phyloP scores from a whole-genome alignment of 1,140 invertebrate species.

The Heliconius eleuchia region DNA sequence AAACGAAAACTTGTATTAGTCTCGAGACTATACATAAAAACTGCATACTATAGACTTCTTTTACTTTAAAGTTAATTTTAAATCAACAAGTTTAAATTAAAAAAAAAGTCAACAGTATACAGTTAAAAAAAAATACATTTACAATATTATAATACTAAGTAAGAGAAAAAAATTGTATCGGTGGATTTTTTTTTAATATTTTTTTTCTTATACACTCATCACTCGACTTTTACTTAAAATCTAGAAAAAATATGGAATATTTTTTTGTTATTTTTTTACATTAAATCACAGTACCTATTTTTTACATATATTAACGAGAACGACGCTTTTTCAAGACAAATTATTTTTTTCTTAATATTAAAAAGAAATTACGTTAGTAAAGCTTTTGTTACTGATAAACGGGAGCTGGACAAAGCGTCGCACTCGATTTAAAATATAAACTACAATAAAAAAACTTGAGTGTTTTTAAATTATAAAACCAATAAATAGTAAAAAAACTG shows the following conservation, averaged over 20 bases:
- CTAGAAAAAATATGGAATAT: constrained; percentile 37
- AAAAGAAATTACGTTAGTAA: constrained; percentile 34
- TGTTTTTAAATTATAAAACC: background rate
- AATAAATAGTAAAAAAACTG: background rate
- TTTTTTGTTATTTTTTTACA: constrained; percentile 39
- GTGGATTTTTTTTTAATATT: constrained; percentile 35
- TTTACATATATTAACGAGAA: constrained; percentile 5
- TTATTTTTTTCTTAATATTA: constrained; percentile 23
- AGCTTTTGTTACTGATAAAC: constrained; percentile 37
- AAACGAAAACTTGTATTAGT: constrained; percentile 3
- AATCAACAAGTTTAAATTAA: constrained; percentile 26
- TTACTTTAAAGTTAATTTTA: background rate
- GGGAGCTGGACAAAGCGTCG: constrained; percentile 29
- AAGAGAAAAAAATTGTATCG: constrained; percentile 28
- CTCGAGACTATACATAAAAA: constrained; percentile 3
- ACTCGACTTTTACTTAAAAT: constrained; percentile 28
- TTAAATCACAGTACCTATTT: constrained; percentile 38
- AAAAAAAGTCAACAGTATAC: constrained; percentile 20
- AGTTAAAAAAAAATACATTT: constrained; percentile 21
- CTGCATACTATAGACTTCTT: constrained; percentile 6
- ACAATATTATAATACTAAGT: constrained; percentile 29
- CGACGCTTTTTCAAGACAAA: constrained; percentile 21
- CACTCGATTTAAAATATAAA: constrained; percentile 27
- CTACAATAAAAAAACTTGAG: constrained; percentile 24
- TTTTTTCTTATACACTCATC: constrained; percentile 23